Percentiles rank a stretch among this genome's conserved stretches.
Conservation (phyloP, 2,113 vertebrate species). For the Pungitius pungitius region DNA sequence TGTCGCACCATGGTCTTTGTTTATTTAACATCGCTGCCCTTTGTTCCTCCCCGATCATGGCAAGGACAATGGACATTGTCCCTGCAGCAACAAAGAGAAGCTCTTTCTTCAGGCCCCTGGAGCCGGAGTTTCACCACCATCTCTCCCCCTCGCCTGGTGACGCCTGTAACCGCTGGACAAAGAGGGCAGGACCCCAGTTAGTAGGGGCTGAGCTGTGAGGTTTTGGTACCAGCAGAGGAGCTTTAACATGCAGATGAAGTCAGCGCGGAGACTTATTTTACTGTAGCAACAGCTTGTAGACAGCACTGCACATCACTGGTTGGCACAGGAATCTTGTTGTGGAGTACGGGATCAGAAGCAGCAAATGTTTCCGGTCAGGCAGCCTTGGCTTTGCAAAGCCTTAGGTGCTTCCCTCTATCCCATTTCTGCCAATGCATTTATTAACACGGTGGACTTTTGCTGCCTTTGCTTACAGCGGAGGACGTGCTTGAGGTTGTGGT, state of each 20-base stretch:
- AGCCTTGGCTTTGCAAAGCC: conserved; percentile 86
- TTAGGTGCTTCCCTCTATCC: conserved; percentile 81
- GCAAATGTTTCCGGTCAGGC: conserved; percentile 84
- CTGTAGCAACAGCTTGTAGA: conserved; percentile 50
- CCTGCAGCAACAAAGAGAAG: conserved; percentile 71
- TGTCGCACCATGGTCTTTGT: conserved; percentile 70
- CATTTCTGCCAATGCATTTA: conserved; percentile 74
- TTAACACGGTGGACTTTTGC: conserved; percentile 76
- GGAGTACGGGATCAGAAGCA: conserved; percentile 70
- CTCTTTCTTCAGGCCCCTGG: conserved; percentile 60
- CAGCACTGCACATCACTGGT: conserved; percentile 47
- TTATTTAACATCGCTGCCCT: conserved; percentile 75
- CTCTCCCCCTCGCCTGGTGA: conserved; percentile 67
- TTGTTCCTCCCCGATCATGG: conserved; percentile 65
- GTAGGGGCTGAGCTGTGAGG: conserved; percentile 55
- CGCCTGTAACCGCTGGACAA: conserved; percentile 60
- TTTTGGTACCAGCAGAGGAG: conserved; percentile 54
- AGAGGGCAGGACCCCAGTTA: conserved; percentile 68
- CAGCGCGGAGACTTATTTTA: conserved; percentile 57
- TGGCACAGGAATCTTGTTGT: conserved; percentile 63
- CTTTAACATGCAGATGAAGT: conserved; percentile 61
- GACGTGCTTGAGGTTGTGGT: conserved; percentile 50
- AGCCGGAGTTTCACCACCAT: conserved; percentile 55
- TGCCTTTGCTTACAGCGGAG: conserved; percentile 65
- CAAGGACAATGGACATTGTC: conserved; percentile 78